Evolutionary conservation across 2,888 invertebrate species (phyloP), one percentile per base, ranked within the genome.

Genomic region (Pteria penguin): DNA sequence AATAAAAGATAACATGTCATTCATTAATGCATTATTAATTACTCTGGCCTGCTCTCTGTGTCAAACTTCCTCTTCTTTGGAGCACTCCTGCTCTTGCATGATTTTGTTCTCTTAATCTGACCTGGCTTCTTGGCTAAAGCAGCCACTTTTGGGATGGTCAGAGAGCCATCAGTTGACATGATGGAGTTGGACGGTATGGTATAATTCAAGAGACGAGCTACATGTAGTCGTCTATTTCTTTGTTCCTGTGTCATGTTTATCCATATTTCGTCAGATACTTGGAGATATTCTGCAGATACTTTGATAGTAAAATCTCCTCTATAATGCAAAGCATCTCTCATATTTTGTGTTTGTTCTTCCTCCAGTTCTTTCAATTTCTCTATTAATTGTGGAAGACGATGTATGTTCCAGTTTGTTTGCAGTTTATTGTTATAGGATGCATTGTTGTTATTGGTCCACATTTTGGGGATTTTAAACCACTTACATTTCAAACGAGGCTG

Each of bases 371-470:
- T 1, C 1, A 69, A 31, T 33, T 22, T 8, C 24, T 33, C 58
- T 11, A 69, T 36, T n/a, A 69, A 5, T 14, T 29, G 11, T 2
- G 69, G 69, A 14, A 69, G 18, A 11, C 32, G 27, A 24, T 11
- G 11, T 4, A 57, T 58, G 24, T 33, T 57, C 58, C 69, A 69
- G n/a, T 69, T 55, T 18, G 58, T 60, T 32, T 58, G 32, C 8
- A 69, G 27, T 14, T 70, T 70, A 22, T 60, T 60, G 45, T 70
- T 70, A n/a, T 45, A 60, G 14, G 61, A 70, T 45, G 58, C 70
- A 3, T 52, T 60, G 29, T 70, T 69, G 45, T 69, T 70, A 45
- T 70, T 70, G 11, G 60, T 70, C 70, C 60, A 60, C 4, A 45
- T 4, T 29, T 32, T 36, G 0, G 70, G 60, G 22, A 70, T 70